Evolutionary conservation across 2,113 vertebrate genomes (phyloP).

Genomic region (Prinia subflava): DNA sequence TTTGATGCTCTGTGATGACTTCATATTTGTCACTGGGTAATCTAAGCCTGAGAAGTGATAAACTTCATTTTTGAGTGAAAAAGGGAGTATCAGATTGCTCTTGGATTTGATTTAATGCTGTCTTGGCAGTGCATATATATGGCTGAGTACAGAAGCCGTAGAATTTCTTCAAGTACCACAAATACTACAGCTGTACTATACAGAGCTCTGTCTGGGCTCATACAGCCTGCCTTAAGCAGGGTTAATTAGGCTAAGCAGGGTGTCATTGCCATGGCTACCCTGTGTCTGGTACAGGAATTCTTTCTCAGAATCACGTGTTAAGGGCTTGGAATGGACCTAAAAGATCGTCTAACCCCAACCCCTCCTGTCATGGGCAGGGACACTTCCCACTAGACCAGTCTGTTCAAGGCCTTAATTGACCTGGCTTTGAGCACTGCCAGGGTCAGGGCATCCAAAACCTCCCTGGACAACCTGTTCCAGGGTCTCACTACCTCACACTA

Average conservation of each 20-base stretch:
- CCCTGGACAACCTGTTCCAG: neutral
- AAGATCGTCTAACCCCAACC: neutral
- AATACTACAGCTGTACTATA: neutral
- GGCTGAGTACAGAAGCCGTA: neutral
- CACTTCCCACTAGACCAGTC: neutral
- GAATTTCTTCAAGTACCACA: neutral
- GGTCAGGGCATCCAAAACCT: neutral
- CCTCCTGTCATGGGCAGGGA: neutral
- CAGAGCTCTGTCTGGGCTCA: neutral
- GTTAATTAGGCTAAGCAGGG: neutral
- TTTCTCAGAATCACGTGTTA: neutral
- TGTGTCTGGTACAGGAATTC: neutral
- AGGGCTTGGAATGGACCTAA: neutral
- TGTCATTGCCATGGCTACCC: neutral
- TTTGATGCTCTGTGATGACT: neutral
- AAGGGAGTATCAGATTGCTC: neutral
- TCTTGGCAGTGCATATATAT: neutral
- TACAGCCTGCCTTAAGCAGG: neutral
- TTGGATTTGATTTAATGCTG: neutral
- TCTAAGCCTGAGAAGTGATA: neutral
- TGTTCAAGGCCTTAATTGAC: neutral
- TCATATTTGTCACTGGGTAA: neutral
- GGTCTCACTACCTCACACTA: neutral
- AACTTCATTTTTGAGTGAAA: neutral
- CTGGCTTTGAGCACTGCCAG: neutral